phyloP scores from a whole-genome alignment of 2,888 invertebrate species.

The Protophormia terraenovae region DNA sequence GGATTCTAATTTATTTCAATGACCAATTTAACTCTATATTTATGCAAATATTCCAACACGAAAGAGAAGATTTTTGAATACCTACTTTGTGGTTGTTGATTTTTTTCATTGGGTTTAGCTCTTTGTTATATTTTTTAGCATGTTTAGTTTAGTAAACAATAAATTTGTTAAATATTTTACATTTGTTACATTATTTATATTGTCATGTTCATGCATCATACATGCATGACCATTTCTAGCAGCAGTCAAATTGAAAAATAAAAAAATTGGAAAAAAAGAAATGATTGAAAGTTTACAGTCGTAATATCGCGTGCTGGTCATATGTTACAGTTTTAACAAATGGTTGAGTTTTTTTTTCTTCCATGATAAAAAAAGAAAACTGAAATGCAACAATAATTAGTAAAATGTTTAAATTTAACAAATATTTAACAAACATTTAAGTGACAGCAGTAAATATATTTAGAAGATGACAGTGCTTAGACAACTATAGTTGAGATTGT shows the following conservation, averaged over 20 bases:
- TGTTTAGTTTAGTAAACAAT: conserved; percentile 53
- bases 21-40: conserved; percentile 21
- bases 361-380: not conserved
- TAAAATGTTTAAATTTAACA: conserved; percentile 49
- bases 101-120: not conserved
- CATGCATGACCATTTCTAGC: conserved; percentile 32
- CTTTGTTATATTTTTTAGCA: not conserved
- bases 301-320: conserved; percentile 54
- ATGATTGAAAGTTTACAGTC: conserved; percentile 50
- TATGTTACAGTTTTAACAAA: conserved; percentile 46
- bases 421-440: conserved; percentile 52
- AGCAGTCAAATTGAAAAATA: not conserved
- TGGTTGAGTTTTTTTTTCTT: conserved; percentile 46
- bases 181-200: conserved; percentile 62
- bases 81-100: conserved; percentile 13
- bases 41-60: conserved; percentile 45
- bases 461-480: not conserved
- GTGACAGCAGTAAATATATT: conserved; percentile 29
- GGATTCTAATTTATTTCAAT: conserved; percentile 25
- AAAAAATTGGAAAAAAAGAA: not conserved
- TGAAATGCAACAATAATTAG: conserved; percentile 56
- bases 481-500: conserved; percentile 11
- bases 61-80: conserved; percentile 9
- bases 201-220: conserved; percentile 56
- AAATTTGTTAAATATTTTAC: conserved; percentile 56